Percentiles rank a stretch among this genome's conserved stretches.
Evolutionary conservation across 2,797 vertebrate genomes (phyloP).

Genomic region (Choloepus didactylus): DNA sequence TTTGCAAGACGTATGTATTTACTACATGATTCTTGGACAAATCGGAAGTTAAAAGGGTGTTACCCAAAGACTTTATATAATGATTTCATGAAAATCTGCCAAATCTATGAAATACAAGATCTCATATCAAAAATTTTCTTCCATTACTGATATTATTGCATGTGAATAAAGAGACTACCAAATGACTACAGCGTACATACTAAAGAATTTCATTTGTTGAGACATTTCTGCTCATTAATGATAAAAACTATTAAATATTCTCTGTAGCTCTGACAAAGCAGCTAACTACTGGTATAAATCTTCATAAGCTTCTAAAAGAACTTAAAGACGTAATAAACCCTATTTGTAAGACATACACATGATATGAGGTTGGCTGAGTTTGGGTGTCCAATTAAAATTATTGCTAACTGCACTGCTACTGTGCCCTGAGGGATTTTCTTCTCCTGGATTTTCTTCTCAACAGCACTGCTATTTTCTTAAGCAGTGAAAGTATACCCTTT

Average conservation of each 20-base stretch:
- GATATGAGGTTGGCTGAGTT: slow-evolving; percentile 77
- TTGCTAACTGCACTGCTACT: slow-evolving; percentile 77
- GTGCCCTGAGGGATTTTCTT: slow-evolving; percentile 73
- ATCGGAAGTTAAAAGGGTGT: slow-evolving; percentile 18
- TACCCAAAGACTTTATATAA: slow-evolving; percentile 6
- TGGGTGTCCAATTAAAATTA: slow-evolving; percentile 85
- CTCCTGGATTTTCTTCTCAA: slow-evolving; percentile 39
- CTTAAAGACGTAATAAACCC: slow-evolving; percentile 83
- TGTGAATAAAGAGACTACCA: slow-evolving; percentile 82
- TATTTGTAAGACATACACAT: slow-evolving; percentile 83
- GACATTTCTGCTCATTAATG: slow-evolving; percentile 78
- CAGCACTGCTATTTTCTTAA: slow-evolving; percentile 4
- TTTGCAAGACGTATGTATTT: background rate
- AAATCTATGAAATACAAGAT: slow-evolving; percentile 54
- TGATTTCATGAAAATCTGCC: slow-evolving; percentile 77
- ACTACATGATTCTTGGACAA: background rate
- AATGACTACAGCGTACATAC: slow-evolving; percentile 60
- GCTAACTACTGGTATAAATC: slow-evolving; percentile 80
- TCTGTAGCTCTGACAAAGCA: slow-evolving; percentile 80
- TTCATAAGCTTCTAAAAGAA: slow-evolving; percentile 80
- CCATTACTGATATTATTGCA: slow-evolving; percentile 28
- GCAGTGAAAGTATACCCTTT: slow-evolving; percentile 20
- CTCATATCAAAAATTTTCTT: slow-evolving; percentile 65
- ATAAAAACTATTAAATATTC: slow-evolving; percentile 84
- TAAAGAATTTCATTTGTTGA: slow-evolving; percentile 77